These are phyloP conservation scores for Drosophila stalkeri DNA, from an alignment of 2,888 invertebrate species.

Conservation along the genomic window DNA sequence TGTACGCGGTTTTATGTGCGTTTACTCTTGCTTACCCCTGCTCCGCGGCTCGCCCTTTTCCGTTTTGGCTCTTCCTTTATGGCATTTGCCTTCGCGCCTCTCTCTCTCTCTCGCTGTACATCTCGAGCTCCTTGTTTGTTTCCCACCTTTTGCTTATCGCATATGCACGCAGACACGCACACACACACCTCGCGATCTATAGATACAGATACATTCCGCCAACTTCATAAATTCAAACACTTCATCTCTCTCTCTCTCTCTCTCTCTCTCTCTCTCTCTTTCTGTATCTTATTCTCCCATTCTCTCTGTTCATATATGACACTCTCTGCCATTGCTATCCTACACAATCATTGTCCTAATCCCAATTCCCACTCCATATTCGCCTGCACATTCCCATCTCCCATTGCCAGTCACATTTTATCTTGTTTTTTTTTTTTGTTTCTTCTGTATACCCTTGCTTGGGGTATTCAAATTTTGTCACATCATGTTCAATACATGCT, in stretches of 20 bases:
- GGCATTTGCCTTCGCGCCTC: conserved; percentile 33
- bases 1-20: conserved; percentile 51
- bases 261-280: not conserved
- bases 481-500: conserved; percentile 20
- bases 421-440: conserved; percentile 9
- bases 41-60: conserved; percentile 49
- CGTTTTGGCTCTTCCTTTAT: conserved; percentile 48
- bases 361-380: conserved; percentile 49
- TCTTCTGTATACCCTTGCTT: conserved; percentile 1
- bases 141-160: conserved; percentile 59
- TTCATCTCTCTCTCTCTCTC: conserved; percentile 14
- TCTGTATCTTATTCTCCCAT: not conserved
- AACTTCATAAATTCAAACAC: conserved; percentile 68
- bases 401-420: conserved; percentile 3
- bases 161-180: conserved; percentile 17
- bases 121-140: conserved; percentile 57
- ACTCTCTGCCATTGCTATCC: conserved; percentile 1
- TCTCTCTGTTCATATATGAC: not conserved
- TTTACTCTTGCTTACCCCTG: conserved; percentile 42
- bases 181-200: conserved; percentile 31
- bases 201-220: conserved; percentile 52
- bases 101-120: not conserved
- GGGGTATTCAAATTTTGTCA: conserved; percentile 29
- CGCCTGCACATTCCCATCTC: conserved; percentile 15
- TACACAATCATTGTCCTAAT: conserved; percentile 59